These are phyloP conservation scores for Nasua narica DNA, from an alignment of 2,797 vertebrate genomes.

Conservation along the genomic window DNA sequence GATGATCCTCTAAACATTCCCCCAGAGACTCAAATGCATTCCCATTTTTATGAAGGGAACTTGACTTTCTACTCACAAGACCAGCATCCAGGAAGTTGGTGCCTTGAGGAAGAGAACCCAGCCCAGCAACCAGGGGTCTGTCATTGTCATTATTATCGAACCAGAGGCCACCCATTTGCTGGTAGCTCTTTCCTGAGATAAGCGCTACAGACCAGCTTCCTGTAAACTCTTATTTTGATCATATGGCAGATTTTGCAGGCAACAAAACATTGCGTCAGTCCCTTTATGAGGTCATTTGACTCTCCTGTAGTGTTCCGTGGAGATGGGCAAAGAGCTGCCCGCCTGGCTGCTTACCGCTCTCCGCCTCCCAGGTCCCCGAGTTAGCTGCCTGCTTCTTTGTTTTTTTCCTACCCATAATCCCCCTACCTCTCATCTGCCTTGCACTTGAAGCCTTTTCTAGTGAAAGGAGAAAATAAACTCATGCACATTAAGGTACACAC, in stretches of 20 bases:
- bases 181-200: background rate
- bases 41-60: background rate
- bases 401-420: background rate
- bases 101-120: conserved; percentile 18
- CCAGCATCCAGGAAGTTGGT: background rate
- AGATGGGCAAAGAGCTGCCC: background rate
- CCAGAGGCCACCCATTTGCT: background rate
- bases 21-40: background rate
- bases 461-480: background rate
- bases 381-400: background rate
- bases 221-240: background rate
- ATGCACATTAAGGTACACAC: background rate
- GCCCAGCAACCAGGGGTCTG: background rate
- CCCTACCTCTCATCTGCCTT: background rate
- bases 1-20: background rate
- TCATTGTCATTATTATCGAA: background rate
- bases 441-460: background rate
- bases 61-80: background rate
- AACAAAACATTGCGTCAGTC: background rate
- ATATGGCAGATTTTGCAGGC: background rate
- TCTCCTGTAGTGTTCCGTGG: background rate
- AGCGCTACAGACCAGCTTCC: conserved; percentile 1
- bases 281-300: background rate
- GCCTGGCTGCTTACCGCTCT: background rate
- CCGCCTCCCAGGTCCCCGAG: background rate